These are phyloP conservation scores for Micoletzkya japonica DNA, from an alignment of 2,888 invertebrate species.

Conservation along the genomic window DNA sequence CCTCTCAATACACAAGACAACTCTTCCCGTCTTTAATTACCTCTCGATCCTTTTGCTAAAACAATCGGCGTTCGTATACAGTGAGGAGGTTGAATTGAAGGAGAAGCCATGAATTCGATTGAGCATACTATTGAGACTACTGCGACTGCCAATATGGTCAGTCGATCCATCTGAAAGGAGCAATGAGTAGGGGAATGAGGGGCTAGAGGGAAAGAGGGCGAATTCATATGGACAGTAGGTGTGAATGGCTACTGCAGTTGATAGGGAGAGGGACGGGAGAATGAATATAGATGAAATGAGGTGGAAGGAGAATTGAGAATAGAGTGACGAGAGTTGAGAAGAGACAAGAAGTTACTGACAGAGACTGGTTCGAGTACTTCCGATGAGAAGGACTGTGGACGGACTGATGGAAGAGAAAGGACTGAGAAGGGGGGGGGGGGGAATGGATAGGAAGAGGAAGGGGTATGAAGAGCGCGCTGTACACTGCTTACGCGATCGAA, in stretches of 20 bases:
- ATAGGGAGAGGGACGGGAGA: not conserved
- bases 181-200: not conserved
- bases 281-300: not conserved
- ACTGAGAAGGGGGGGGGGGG: no score
- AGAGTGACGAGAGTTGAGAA: no score
- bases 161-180: not conserved
- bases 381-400: not conserved
- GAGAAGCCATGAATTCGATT: conserved; percentile 32
- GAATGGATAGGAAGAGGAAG: no score
- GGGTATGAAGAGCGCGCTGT: no score
- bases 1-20: no score
- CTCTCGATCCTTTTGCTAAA: conserved; percentile 39
- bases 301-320: not conserved
- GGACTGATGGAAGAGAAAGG: not conserved
- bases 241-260: not conserved
- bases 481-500: no score
- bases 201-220: not conserved
- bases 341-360: no score
- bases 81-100: conserved; percentile 48
- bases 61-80: conserved; percentile 48
- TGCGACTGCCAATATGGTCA: not conserved
- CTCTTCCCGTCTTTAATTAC: no score
- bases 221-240: not conserved
- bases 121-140: conserved; percentile 16
- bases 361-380: no score